These are phyloP conservation scores for Coenonympha arcania DNA, from an alignment of 2,888 invertebrate genomes.

Conservation along the genomic window DNA sequence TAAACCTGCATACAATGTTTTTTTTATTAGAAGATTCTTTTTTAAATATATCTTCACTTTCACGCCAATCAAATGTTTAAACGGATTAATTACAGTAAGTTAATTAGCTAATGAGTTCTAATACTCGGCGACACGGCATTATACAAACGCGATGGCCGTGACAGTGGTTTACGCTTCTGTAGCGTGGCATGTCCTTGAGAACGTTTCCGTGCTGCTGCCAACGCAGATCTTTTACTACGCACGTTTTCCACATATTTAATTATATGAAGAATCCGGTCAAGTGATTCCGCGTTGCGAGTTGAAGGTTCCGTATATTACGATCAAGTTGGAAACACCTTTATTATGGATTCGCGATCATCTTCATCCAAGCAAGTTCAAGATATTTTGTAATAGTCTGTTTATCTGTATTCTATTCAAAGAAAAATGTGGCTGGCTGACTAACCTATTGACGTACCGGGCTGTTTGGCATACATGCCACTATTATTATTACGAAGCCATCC, in stretches of 20 bases:
- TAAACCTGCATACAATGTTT: no score
- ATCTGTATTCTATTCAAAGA: no score
- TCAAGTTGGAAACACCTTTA: neutral
- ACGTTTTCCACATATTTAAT: constrained; percentile 13
- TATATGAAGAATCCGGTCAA: constrained; percentile 9
- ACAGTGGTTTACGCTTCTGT: constrained; percentile 5
- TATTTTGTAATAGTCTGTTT: no score
- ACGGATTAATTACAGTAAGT: constrained; percentile 3
- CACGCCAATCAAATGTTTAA: neutral
- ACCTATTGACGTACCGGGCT: no score
- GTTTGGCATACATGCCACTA: no score
- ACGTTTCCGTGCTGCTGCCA: constrained; percentile 29
- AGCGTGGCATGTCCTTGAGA: constrained; percentile 30
- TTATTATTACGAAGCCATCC: no score
- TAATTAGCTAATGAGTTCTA: constrained; percentile 8
- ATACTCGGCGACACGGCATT: constrained; percentile 6
- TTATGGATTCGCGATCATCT: no score
- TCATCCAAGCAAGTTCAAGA: no score
- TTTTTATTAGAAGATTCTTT: no score
- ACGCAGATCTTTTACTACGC: constrained; percentile 13
- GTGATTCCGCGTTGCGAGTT: neutral
- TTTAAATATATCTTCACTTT: neutral
- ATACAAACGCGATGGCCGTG: constrained; percentile 9
- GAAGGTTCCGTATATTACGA: neutral
- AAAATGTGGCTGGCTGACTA: no score